Evolutionary conservation across 2,797 vertebrate species (phyloP), one percentile per base, ranked within the genome.

Genomic region (Craterocephalus amniculus): DNA sequence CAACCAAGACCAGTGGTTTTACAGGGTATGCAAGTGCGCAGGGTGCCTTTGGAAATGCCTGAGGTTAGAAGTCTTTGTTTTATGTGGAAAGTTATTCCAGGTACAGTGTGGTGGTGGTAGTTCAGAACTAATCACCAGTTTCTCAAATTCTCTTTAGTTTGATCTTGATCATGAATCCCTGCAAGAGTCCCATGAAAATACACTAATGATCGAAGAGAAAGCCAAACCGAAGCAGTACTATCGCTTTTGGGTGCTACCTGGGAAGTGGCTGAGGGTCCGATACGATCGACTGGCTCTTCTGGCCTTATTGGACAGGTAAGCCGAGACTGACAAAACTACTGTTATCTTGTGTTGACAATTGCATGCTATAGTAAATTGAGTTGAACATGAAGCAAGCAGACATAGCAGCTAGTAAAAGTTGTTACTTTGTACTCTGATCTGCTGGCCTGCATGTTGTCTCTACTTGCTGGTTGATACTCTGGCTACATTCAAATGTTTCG

Each of bases 21-120:
- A 36, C 96, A 97, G 91, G 96, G 96, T n/a, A 97, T 97, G 96
- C 96, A 96, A 90, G 96, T 96, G 79, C 96, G 96, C 89, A 91
- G 95, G 61, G 94, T 96, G 58, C 96, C 96, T 9, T 86, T 96
- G 90, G 96, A 97, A 83, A 96, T 97, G 89, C 95, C 96, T 0
- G 96, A 97, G 96, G 96, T 97, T 83, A 95, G 92, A 27, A 49
- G n/a, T 72, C 22, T 73, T 63, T 78, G 35, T 63, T 68, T 59
- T 10, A 55, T 55, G 5, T 40, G n/a, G 12, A 20, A 45, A 22
- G 58, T 80, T 31, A 40, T 64, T 63, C 43, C 29, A 16, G 43
- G 16, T 34, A 48, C 20, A 40, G 2, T 29, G 24, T 68, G 29
- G 35, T 34, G 4, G 16, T 38, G 58, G 48, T 16, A 26, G 51